Base-by-base conservation (phyloP, 1,140 invertebrate species). In the Drosophila equinoxialis region DNA sequence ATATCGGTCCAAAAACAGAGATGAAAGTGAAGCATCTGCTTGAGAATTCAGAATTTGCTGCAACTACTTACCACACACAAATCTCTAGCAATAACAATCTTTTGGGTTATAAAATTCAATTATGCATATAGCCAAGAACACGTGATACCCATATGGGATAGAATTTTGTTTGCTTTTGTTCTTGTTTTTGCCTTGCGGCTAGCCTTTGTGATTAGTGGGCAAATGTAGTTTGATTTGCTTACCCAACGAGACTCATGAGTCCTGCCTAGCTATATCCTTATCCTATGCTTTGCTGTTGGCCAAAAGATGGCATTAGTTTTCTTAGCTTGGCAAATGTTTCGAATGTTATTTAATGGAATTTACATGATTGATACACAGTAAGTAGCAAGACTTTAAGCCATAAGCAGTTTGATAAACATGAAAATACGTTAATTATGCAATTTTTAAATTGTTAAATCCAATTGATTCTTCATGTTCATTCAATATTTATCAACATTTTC, bases 21-120 rank as follows among this genome's bases (percentile, higher is more conserved):
- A 7, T 66, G 42, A 45, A 61, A 68, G 57, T 67, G 26, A 65
- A 58, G 54, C 11, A 62, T 14, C 48, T 64, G 64, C n/a, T 77
- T 75, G 59, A 70, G 54, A 76, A 62, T 62, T 77, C 60, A 26
- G 35, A 58, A 79, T 35, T 51, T 57, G 37, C 37, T 39, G 64
- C 71, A 61, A 23, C 37, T 55, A 62, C 71, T 82, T 65, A 55
- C 65, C 72, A 80, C 60, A 83, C 60, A 74, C 75, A 86, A 79
- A 79, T 79, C 70, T 74, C 57, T 65, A 74, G 76, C 55, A 86
- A 86, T 79, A 86, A 87, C 76, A 86, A 76, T 79, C 76, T 74
- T 72, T 71, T 58, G 70, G 79, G 59, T 71, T 87, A 77, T 87
- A 78, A 86, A 83, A 87, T 87, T 86, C 79, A 86, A 86, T 86